These are phyloP conservation scores for Paracentrotus lividus DNA, from an alignment of 53 echinoderm and acorn worm species.

Conservation along the genomic window DNA sequence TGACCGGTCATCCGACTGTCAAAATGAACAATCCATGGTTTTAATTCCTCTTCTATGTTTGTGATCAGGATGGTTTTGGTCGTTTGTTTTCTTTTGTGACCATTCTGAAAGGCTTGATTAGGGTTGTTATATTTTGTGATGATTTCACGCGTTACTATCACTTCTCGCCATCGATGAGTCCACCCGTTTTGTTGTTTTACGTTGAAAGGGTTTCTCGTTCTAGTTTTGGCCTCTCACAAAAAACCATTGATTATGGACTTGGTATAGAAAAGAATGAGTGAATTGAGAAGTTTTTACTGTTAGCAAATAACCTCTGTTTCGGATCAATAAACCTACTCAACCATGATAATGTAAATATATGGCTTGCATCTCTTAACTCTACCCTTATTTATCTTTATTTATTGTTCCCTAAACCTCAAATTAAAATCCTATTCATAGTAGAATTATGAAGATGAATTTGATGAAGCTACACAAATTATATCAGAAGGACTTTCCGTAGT, in stretches of 20 bases:
- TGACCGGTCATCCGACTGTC: neutral
- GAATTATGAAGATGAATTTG: neutral
- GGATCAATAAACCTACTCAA: constrained; percentile 28
- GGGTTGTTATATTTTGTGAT: constrained; percentile 8
- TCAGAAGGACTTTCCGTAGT: neutral
- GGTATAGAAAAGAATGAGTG: neutral
- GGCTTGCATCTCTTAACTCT: neutral
- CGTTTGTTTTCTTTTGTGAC: neutral
- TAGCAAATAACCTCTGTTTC: neutral
- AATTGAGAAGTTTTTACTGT: constrained; percentile 37
- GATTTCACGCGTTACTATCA: constrained; percentile 37
- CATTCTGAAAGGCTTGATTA: neutral
- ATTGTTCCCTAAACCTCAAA: neutral
- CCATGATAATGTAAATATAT: constrained; percentile 44
- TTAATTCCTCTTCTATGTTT: neutral
- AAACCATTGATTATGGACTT: neutral
- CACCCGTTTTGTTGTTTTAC: constrained; percentile 10
- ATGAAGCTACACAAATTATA: neutral
- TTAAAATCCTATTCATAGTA: neutral
- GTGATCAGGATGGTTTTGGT: neutral
- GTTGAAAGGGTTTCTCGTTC: constrained; percentile 6
- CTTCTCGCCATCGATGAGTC: constrained; percentile 8
- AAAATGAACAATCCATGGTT: neutral
- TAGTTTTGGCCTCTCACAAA: neutral
- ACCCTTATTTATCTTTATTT: neutral